Conservation (phyloP, 2,888 invertebrate genomes). For the Tolmerus cingulatus region DNA sequence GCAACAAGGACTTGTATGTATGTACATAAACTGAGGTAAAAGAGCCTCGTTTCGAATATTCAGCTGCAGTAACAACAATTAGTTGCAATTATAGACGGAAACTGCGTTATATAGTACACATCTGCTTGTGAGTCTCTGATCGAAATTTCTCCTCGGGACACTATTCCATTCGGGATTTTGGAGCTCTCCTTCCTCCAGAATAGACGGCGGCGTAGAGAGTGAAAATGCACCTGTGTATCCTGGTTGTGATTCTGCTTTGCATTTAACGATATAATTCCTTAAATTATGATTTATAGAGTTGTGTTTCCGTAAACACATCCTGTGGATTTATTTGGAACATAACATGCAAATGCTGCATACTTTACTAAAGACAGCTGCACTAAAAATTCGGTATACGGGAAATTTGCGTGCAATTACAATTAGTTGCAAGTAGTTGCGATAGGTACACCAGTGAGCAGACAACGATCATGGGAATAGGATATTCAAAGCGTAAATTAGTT, state of each 20-base stretch:
- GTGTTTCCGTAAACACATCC: neutral
- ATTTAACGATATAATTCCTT: neutral
- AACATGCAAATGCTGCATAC: neutral
- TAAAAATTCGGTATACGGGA: neutral
- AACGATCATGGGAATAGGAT: neutral
- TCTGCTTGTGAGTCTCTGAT: neutral
- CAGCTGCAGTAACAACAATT: neutral
- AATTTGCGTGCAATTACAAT: neutral
- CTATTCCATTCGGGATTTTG: neutral
- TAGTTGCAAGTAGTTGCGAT: neutral
- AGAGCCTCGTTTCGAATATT: neutral
- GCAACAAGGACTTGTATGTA: neutral
- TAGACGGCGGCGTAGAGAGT: neutral
- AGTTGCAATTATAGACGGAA: neutral
- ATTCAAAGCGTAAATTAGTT: neutral
- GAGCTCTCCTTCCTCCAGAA: neutral
- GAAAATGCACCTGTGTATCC: neutral
- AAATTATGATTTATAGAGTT: slow-evolving; percentile 5
- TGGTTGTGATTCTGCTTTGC: neutral
- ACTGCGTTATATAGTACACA: slow-evolving; percentile 11
- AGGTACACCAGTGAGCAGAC: neutral
- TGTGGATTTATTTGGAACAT: neutral
- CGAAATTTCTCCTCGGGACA: neutral
- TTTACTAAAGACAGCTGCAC: neutral
- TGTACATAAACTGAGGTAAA: neutral